Base-by-base conservation (phyloP, 2,113 vertebrate genomes). In the Prunella himalayana region DNA sequence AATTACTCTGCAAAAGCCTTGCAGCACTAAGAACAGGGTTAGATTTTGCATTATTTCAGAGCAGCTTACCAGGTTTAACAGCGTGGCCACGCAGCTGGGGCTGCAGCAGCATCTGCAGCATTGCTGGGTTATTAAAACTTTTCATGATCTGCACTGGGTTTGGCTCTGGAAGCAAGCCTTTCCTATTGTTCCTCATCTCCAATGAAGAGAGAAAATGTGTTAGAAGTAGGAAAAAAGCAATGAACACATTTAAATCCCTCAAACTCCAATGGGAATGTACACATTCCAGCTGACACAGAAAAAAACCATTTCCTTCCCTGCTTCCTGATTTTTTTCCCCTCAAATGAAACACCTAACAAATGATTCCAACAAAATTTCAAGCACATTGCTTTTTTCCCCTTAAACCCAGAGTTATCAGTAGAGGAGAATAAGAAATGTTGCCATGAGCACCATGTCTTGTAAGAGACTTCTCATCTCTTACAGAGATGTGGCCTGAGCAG, bases 111-210 rank as follows among this genome's bases (percentile, higher is more conserved):
- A 99, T 98, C 87, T 99, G 99, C 88, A 99, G 93, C 98, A 99
- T 99, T 9, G 99, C 99, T 19, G 99, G 99, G 21, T 99, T 99
- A 90, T 98, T 99, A 85, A 99, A 98, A 92, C 99, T 99, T 84
- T 98, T 99, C 98, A 99, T 97, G 75, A 99, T 98, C 98, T 99
- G 99, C 59, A 98, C 98, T 13, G 99, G 97, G 78, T 99, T 99
- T 33, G 99, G 99, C 94, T 99, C 99, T 63, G 99, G 99, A 61
- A 99, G 98, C 78, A 99, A 98, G 25, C 99, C 99, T 94, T 99
- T 99, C 95, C 98, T 99, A 61, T 98, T 99, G 95, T 98, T 99
- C 95, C 98, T 97, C 98, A 99, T 99, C 99, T 99, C 89, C 42
- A 97, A 37, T 25, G 37, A 79, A 96, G 19, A 98, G 51, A 98